Conservation (phyloP, 2,888 invertebrate species). For the Agrotis segetum region DNA sequence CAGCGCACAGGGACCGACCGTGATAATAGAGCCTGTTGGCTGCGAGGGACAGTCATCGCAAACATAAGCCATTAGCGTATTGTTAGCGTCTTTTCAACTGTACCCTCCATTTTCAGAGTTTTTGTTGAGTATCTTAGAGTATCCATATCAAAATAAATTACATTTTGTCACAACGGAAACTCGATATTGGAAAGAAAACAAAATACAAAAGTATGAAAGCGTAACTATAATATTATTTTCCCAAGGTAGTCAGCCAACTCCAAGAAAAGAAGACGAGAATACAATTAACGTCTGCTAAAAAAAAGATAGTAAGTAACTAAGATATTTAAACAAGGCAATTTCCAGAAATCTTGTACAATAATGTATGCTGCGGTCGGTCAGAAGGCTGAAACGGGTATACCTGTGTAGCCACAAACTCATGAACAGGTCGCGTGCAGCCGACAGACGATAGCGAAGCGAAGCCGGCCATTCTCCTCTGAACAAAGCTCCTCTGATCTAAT, state of each 20-base stretch:
- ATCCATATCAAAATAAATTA: slow-evolving; percentile 68
- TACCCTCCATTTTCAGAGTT: slow-evolving; percentile 77
- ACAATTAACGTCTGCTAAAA: not conserved
- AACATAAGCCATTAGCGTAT: slow-evolving; percentile 90
- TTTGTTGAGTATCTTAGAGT: slow-evolving; percentile 76
- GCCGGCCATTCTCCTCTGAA: slow-evolving; percentile 82
- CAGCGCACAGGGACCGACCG: slow-evolving; percentile 85
- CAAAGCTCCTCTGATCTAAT: slow-evolving; percentile 89
- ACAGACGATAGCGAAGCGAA: slow-evolving; percentile 80
- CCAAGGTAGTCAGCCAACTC: slow-evolving; percentile 2
- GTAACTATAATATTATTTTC: slow-evolving; percentile 20
- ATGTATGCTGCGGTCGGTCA: slow-evolving; percentile 69
- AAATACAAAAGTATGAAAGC: slow-evolving; percentile 31
- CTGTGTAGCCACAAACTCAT: slow-evolving; percentile 73
- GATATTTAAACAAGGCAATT: slow-evolving; percentile 23
- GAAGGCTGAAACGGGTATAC: slow-evolving; percentile 68
- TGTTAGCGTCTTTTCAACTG: slow-evolving; percentile 84
- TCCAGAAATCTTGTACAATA: slow-evolving; percentile 58
- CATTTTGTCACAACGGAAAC: slow-evolving; percentile 51
- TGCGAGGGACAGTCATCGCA: slow-evolving; percentile 87
- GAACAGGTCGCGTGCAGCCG: slow-evolving; percentile 79
- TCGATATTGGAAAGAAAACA: slow-evolving; percentile 42
- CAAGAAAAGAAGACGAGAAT: not conserved
- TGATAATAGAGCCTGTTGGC: slow-evolving; percentile 88
- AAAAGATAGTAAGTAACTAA: not conserved